phyloP scores from a whole-genome alignment of 2,888 invertebrate species.

The Spodoptera picta region DNA sequence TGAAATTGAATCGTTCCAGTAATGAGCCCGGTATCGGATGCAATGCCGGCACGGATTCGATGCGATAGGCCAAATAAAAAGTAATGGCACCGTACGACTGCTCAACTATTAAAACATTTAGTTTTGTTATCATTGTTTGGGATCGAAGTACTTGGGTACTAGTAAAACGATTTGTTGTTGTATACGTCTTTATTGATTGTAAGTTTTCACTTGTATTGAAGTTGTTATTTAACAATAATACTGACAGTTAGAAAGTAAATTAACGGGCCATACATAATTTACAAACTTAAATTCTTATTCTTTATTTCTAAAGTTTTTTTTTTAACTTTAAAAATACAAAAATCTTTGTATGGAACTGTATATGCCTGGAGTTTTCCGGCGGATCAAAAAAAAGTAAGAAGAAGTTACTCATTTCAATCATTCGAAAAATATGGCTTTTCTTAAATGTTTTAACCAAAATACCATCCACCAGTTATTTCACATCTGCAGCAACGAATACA shows the following conservation, averaged over 20 bases:
- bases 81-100: slow-evolving; percentile 48
- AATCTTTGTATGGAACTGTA: too few species aligned
- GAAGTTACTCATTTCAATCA: too few species aligned
- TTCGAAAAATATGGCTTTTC: too few species aligned
- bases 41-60: slow-evolving; percentile 54
- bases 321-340: too few species aligned
- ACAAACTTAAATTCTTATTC: too few species aligned
- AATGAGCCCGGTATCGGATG: slow-evolving; percentile 69
- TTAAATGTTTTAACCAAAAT: background rate
- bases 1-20: slow-evolving; percentile 71
- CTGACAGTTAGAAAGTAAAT: too few species aligned
- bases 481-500: slow-evolving; percentile 13
- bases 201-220: too few species aligned
- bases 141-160: slow-evolving; percentile 1
- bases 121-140: slow-evolving; percentile 37
- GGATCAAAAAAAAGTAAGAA: too few species aligned
- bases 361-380: too few species aligned
- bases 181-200: background rate
- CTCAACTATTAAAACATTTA: slow-evolving; percentile 40
- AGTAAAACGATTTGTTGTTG: background rate
- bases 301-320: too few species aligned
- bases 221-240: too few species aligned
- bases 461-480: slow-evolving; percentile 7
- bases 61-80: slow-evolving; percentile 64
- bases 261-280: too few species aligned